Percentiles rank a stretch among this genome's conserved stretches.
phyloP scores from a whole-genome alignment of 2,113 vertebrate species.

The Engystomops pustulosus region DNA sequence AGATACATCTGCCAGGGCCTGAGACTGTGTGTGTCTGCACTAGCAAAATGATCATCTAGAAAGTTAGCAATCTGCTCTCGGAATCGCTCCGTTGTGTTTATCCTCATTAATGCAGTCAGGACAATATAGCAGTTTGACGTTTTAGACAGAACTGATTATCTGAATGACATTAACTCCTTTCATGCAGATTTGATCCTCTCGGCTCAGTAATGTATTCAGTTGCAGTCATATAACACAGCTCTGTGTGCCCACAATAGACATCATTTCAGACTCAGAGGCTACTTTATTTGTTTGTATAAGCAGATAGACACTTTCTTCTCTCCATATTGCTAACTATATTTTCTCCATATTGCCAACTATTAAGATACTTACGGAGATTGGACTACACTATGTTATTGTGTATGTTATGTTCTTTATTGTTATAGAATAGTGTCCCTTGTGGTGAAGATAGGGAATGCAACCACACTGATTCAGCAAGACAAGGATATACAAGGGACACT shows the following conservation, averaged over 20 bases:
- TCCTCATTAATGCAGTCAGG: constrained; percentile 1
- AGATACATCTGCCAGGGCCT: background rate
- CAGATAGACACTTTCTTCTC: background rate
- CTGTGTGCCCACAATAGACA: background rate
- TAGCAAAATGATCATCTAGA: background rate
- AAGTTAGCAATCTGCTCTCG: constrained; percentile 26
- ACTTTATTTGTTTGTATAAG: background rate
- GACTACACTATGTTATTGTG: background rate
- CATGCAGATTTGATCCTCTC: background rate
- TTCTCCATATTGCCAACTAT: too few relatives aligned
- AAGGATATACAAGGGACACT: too few relatives aligned
- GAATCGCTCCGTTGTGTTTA: background rate
- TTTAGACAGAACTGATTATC: constrained; percentile 36
- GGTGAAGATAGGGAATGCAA: background rate
- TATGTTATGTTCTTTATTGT: background rate
- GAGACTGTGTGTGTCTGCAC: background rate
- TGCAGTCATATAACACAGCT: background rate
- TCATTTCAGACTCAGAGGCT: background rate
- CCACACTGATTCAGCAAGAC: too few relatives aligned
- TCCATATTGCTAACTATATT: too few relatives aligned
- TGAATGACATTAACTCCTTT: constrained; percentile 14
- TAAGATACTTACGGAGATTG: background rate
- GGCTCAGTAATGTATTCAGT: background rate
- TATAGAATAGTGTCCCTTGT: background rate
- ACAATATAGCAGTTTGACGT: constrained; percentile 35